Percentiles rank a stretch among this genome's conserved stretches.
These are phyloP conservation scores for Thelaira solivaga DNA, from an alignment of 2,888 invertebrate genomes.

Conservation along the genomic window DNA sequence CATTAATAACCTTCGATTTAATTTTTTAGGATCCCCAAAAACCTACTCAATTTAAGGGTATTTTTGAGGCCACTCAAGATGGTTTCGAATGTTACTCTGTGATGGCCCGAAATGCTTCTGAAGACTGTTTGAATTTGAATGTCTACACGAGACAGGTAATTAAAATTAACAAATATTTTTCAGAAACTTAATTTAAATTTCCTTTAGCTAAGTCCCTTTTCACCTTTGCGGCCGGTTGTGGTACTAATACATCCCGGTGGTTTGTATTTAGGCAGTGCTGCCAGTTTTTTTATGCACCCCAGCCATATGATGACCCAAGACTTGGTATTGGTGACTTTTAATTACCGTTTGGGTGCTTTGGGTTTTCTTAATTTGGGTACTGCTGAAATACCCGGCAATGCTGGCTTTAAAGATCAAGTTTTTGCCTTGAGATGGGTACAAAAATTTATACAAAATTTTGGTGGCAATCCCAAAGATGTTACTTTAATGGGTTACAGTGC, in stretches of 20 bases:
- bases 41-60: constrained; percentile 48
- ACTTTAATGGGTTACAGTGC: constrained; percentile 78
- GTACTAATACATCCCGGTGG: constrained; percentile 82
- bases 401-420: constrained; percentile 80
- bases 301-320: constrained; percentile 80
- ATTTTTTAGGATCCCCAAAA: constrained; percentile 76
- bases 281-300: constrained; percentile 77
- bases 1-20: not conserved
- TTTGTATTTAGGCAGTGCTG: constrained; percentile 78
- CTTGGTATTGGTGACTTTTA: constrained; percentile 80
- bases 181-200: not conserved
- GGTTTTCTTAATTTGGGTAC: constrained; percentile 79
- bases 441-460: constrained; percentile 78
- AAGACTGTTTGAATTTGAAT: constrained; percentile 79
- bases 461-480: constrained; percentile 78
- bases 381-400: constrained; percentile 79
- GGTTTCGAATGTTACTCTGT: constrained; percentile 78
- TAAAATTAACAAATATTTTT: not conserved
- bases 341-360: constrained; percentile 80
- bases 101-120: constrained; percentile 73
- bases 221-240: constrained; percentile 78
- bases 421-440: constrained; percentile 79
- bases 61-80: constrained; percentile 77
- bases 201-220: constrained; percentile 42
- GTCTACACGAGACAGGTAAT: constrained; percentile 76